A percentile compares a stretch with the other conserved stretches of the same genome.
Evolutionary conservation across 1,140 invertebrate species (phyloP).

Genomic region (Dendroctonus valens): DNA sequence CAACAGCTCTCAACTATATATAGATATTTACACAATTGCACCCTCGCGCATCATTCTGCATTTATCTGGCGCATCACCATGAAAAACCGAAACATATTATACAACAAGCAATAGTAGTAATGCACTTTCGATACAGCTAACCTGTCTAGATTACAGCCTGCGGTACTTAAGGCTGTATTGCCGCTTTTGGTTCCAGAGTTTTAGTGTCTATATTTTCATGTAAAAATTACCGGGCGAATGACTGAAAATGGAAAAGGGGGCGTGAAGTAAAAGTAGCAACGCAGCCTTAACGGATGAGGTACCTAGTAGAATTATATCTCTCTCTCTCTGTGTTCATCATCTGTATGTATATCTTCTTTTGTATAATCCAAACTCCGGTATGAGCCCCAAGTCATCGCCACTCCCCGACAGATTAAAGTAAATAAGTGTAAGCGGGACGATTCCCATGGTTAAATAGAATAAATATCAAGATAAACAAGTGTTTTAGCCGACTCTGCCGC

Average conservation of each 20-base stretch:
- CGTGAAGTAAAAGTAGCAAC: conserved; percentile 8
- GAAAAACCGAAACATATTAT: conserved; percentile 41
- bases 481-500: conserved; percentile 33
- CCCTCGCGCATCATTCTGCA: conserved; percentile 41
- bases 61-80: conserved; percentile 41
- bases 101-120: conserved; percentile 51
- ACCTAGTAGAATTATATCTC: conserved; percentile 52
- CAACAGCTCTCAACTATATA: conserved; percentile 50
- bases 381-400: conserved; percentile 2
- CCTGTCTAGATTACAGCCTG: conserved; percentile 54
- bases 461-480: conserved; percentile 36
- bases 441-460: conserved; percentile 25
- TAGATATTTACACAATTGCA: conserved; percentile 45
- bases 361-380: neutral
- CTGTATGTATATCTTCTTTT: conserved; percentile 1
- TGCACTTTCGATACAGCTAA: conserved; percentile 53
- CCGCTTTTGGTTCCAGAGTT: conserved; percentile 1
- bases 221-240: too few relatives aligned
- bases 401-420: conserved; percentile 23
- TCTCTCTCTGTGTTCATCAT: conserved; percentile 22
- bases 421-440: conserved; percentile 24
- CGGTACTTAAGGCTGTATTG: conserved; percentile 41
- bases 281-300: conserved; percentile 47
- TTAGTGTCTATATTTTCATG: too few relatives aligned
- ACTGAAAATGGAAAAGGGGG: too few relatives aligned